phyloP scores from a whole-genome alignment of 2,888 invertebrate genomes.

The Xylophagus ater region DNA sequence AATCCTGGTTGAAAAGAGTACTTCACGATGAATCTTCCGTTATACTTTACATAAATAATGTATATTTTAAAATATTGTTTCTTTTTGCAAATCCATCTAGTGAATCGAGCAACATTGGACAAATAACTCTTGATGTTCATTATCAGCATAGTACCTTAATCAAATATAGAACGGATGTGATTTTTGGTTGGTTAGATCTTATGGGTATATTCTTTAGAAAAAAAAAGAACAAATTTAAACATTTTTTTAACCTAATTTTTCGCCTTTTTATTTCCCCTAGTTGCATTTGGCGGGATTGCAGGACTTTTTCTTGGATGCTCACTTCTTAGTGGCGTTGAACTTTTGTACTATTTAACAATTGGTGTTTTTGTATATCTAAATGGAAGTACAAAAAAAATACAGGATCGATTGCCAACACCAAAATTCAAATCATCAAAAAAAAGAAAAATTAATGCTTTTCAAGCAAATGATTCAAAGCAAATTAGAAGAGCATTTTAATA shows the following conservation, averaged over 20 bases:
- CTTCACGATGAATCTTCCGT: no score
- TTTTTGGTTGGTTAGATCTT: conserved; percentile 41
- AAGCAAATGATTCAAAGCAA: not conserved
- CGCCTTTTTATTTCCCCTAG: conserved; percentile 25
- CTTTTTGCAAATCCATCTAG: not conserved
- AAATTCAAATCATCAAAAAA: not conserved
- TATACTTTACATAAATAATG: no score
- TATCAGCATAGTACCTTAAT: conserved; percentile 38
- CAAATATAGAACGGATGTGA: conserved; percentile 40
- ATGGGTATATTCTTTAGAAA: conserved; percentile 30
- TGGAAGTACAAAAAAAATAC: not conserved
- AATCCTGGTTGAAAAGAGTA: no score
- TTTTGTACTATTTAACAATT: conserved; percentile 37
- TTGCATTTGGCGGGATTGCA: conserved; percentile 41
- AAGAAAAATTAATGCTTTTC: not conserved
- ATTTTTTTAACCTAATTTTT: not conserved
- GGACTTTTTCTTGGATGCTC: conserved; percentile 42
- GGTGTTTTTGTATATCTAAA: conserved; percentile 29
- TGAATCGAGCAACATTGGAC: not conserved
- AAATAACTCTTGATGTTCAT: conserved; percentile 36
- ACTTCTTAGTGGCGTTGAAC: conserved; percentile 38
- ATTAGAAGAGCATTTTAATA: no score
- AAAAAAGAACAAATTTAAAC: not conserved
- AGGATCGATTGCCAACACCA: not conserved
- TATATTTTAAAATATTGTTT: not conserved